Evolutionary conservation across 1,140 invertebrate species (phyloP).

Genomic region (Drosophila virilis): DNA sequence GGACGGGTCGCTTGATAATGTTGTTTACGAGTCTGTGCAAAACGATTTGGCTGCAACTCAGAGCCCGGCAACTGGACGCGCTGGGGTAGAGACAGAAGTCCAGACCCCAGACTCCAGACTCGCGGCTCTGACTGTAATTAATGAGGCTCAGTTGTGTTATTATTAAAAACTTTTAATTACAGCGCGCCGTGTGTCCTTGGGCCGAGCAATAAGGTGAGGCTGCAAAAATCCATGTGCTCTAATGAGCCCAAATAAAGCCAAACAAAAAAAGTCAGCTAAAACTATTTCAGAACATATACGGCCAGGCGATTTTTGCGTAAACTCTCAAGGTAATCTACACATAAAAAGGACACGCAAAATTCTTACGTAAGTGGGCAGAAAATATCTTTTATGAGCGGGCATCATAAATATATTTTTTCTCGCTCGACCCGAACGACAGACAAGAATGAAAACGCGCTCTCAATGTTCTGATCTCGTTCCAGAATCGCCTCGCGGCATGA

Average conservation of each 20-base stretch:
- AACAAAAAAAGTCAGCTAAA: slow-evolving; percentile 56
- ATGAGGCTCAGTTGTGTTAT: slow-evolving; percentile 64
- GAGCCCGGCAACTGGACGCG: neutral
- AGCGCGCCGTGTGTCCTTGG: slow-evolving; percentile 48
- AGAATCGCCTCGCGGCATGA: slow-evolving; percentile 64
- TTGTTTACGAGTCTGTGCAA: slow-evolving; percentile 71
- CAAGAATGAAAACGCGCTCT: slow-evolving; percentile 77
- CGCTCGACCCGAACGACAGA: neutral
- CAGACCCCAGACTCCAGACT: neutral
- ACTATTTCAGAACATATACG: slow-evolving; percentile 46
- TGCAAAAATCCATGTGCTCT: slow-evolving; percentile 41
- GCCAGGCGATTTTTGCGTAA: slow-evolving; percentile 69
- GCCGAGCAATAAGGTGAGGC: slow-evolving; percentile 16
- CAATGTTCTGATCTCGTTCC: slow-evolving; percentile 81
- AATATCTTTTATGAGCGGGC: slow-evolving; percentile 62
- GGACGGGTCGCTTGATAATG: slow-evolving; percentile 74
- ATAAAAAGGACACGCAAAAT: slow-evolving; percentile 55
- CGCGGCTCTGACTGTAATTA: slow-evolving; percentile 58
- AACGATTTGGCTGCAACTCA: slow-evolving; percentile 58
- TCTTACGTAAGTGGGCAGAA: slow-evolving; percentile 73
- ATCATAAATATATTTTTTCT: slow-evolving; percentile 68
- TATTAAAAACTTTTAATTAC: slow-evolving; percentile 81
- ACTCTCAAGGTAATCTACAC: slow-evolving; percentile 58
- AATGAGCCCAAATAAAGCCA: slow-evolving; percentile 65
- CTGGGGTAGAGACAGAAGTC: too few species aligned